Evolutionary conservation across 2,797 vertebrate genomes (phyloP).

Genomic region (Phalloptychus januarius): DNA sequence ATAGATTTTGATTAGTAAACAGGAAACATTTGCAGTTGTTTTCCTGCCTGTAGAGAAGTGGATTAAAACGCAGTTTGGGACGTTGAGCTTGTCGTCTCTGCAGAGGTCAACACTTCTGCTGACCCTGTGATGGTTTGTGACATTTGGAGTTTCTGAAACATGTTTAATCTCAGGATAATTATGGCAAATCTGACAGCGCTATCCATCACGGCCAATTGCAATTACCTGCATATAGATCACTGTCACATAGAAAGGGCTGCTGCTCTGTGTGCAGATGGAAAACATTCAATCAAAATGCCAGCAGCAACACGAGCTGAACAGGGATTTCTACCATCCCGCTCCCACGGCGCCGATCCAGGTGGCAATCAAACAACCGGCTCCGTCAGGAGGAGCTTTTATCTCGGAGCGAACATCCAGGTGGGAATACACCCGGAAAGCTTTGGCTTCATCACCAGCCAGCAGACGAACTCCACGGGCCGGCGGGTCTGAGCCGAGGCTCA

Average conservation of each 20-base stretch:
- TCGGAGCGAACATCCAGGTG: conserved; percentile 12
- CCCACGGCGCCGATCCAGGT: conserved; percentile 23
- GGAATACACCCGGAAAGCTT: neutral
- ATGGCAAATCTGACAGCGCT: conserved; percentile 54
- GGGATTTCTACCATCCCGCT: conserved; percentile 43
- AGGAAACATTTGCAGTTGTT: neutral
- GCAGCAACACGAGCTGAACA: conserved; percentile 57
- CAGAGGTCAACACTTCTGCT: conserved; percentile 18
- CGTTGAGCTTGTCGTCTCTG: conserved; percentile 3
- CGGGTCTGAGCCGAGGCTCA: neutral
- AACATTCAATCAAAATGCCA: conserved; percentile 73
- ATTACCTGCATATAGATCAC: conserved; percentile 75
- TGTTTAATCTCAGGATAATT: conserved; percentile 73
- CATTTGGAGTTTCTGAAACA: conserved; percentile 68
- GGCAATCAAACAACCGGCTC: conserved; percentile 46
- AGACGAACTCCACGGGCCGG: neutral
- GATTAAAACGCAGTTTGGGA: no score
- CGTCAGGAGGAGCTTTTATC: conserved; percentile 2
- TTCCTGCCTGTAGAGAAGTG: neutral
- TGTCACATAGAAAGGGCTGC: conserved; percentile 68
- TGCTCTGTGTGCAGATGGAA: conserved; percentile 54
- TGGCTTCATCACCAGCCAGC: neutral
- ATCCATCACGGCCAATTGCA: conserved; percentile 72
- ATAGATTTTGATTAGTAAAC: neutral
- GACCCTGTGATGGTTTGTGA: conserved; percentile 63